These are phyloP conservation scores for Psilopsiagon aurifrons DNA, from an alignment of 2,113 vertebrate genomes.

Conservation along the genomic window DNA sequence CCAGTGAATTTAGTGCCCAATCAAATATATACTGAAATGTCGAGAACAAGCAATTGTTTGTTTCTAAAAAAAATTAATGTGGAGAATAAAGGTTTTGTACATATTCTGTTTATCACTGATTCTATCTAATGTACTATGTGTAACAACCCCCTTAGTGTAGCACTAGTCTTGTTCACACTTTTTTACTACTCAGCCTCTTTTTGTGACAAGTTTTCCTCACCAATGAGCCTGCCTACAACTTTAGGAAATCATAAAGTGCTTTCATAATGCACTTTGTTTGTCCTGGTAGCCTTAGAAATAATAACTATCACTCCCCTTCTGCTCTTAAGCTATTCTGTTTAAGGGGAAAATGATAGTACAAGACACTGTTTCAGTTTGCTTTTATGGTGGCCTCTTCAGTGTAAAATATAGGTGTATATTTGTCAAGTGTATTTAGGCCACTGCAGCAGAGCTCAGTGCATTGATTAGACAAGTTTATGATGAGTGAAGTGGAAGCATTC, in stretches of 20 bases:
- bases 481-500: background rate
- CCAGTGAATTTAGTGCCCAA: background rate
- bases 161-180: background rate
- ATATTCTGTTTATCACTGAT: background rate
- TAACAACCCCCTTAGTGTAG: background rate
- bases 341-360: background rate
- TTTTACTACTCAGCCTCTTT: background rate
- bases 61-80: background rate
- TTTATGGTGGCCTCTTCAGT: background rate
- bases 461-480: background rate
- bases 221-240: background rate
- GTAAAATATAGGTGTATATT: background rate
- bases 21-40: background rate
- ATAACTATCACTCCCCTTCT: background rate
- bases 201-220: background rate
- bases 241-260: background rate
- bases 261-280: background rate
- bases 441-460: background rate
- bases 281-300: background rate
- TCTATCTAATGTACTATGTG: background rate
- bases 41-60: background rate
- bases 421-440: background rate
- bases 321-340: background rate
- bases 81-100: constrained; percentile 11
- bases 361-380: background rate